These are phyloP conservation scores for Triops longicaudatus DNA, from an alignment of 1,140 invertebrate species.

Conservation along the genomic window DNA sequence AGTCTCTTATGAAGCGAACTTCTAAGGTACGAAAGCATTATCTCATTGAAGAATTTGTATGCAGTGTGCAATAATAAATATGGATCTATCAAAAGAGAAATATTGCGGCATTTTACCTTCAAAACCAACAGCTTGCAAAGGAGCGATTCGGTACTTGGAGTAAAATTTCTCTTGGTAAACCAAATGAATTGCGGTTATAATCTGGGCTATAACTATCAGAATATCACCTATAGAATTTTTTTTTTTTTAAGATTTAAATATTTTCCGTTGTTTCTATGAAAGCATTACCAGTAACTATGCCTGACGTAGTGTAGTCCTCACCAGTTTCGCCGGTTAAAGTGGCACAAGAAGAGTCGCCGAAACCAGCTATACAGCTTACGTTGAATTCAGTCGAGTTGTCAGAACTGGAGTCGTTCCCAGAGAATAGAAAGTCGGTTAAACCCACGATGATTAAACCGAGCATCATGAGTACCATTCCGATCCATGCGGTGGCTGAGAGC, in stretches of 20 bases:
- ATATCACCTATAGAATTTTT: constrained; percentile 67
- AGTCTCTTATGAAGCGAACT: too few relatives aligned
- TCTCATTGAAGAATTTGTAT: too few relatives aligned
- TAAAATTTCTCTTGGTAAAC: constrained; percentile 90
- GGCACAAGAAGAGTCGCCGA: too few relatives aligned
- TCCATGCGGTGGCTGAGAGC: not conserved
- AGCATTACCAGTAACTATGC: not conserved
- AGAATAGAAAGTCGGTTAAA: not conserved
- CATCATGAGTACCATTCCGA: not conserved
- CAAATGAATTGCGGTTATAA: constrained; percentile 82
- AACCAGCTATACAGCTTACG: too few relatives aligned
- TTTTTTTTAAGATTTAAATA: too few relatives aligned
- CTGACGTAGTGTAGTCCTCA: not conserved
- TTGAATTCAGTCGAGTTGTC: constrained; percentile 73
- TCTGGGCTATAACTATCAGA: constrained; percentile 80
- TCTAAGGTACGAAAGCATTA: too few relatives aligned
- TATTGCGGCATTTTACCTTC: not conserved
- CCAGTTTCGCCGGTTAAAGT: not conserved
- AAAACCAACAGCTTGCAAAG: constrained; percentile 56
- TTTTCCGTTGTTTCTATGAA: not conserved
- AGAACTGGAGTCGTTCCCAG: constrained; percentile 34
- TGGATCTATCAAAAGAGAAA: too few relatives aligned
- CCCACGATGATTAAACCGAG: not conserved
- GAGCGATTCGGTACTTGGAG: constrained; percentile 65
- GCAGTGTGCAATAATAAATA: too few relatives aligned